Base-by-base conservation (phyloP, 2,797 vertebrate species). In the Gymnodraco acuticeps region DNA sequence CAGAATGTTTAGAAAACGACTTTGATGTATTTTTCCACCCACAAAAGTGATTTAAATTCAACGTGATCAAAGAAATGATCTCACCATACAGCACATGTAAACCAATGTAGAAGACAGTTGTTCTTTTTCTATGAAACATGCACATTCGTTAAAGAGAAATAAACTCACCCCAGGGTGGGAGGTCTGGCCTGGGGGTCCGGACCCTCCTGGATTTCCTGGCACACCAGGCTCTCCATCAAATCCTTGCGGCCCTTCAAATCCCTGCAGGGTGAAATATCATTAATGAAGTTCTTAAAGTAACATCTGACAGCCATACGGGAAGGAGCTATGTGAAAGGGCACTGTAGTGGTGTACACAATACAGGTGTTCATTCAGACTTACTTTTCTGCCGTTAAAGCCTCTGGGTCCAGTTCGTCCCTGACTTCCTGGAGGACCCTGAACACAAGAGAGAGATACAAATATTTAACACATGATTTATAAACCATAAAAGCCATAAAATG, bases 141-240 rank as follows among this genome's bases (percentile, higher is more conserved):
- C 16, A 14, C 17, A 23, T 64, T 53, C 13, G 0, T 43, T 5
- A 8, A 53, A 7, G 3, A 45, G 41, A 48, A 27, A 27, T 7
- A 10, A 46, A 78, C 94, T 94, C 87, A 97, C 95, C 79, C 98
- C 98, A 54, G 96, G 93, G 46, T 93, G 92, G 10, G 95, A 85
- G 0, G 95, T 92, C 14, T 97, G 95, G 14, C 98, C 96, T 2
- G 96, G 94, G 69, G 96, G 94, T 63, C 98, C 98, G 5, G 96
- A 85, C 45, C 96, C 87, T 87, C 97, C 97, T 41, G 97, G 97
- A n/a, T 96, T 96, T 70, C 98, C 98, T 84, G 98, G 98, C 16
- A 99, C 88, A 64, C 98, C 98, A 1, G 98, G 97, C 76, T 98
- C 97, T 16, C 98, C 98, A 67, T 99, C 98, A 74, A 96, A 93